Evolutionary conservation across 2,113 vertebrate species (phyloP).

Genomic region (Plestiodon gilberti): DNA sequence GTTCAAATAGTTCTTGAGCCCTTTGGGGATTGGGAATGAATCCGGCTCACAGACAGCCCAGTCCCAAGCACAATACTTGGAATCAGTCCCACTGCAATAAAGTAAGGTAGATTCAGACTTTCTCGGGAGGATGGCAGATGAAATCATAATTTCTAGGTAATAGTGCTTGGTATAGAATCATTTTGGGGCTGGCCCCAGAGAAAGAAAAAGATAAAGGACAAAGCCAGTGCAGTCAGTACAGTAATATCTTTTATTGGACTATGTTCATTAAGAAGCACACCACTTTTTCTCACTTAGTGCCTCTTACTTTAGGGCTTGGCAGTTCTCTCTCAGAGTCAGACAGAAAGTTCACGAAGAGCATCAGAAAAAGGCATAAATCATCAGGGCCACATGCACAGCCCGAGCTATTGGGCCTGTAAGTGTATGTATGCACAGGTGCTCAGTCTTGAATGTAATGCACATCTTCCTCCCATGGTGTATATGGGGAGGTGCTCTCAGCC

Average conservation of each 20-base stretch:
- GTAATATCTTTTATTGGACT: slow-evolving; percentile 23
- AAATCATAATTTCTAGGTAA: neutral
- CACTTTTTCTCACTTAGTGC: neutral
- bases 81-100: slow-evolving; percentile 1
- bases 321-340: neutral
- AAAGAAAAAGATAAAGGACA: neutral
- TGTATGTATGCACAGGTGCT: neutral
- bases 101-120: neutral
- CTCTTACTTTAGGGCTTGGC: neutral
- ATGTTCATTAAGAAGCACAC: neutral
- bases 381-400: neutral
- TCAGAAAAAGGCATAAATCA: neutral
- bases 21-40: neutral
- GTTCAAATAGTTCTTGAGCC: neutral
- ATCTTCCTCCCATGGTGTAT: no score
- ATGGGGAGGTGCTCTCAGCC: neutral
- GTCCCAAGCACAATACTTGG: slow-evolving; percentile 7
- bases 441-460: neutral
- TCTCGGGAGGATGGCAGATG: neutral
- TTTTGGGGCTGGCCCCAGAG: neutral
- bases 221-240: neutral
- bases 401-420: neutral
- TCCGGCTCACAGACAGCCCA: slow-evolving; percentile 6
- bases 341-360: neutral
- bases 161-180: neutral